These are phyloP conservation scores for Myotis findleyi DNA, from an alignment of 2,797 vertebrate species.

Conservation along the genomic window DNA sequence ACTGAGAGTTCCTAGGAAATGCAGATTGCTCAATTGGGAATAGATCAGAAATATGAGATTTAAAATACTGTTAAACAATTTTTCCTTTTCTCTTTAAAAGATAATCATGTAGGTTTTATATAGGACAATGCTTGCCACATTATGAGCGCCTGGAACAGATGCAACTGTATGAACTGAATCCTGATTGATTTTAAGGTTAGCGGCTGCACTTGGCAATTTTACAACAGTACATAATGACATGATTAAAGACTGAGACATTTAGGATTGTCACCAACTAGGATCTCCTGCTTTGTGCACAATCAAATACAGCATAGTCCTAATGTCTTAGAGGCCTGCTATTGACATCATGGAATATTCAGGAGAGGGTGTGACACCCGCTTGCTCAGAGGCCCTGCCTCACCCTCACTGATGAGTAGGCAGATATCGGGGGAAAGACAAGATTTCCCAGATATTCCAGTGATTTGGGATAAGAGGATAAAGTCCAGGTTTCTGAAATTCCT, in stretches of 20 bases:
- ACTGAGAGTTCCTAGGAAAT: neutral
- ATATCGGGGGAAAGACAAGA: neutral
- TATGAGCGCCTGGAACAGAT: neutral
- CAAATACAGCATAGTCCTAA: neutral
- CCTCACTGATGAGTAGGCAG: neutral
- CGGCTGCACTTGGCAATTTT: neutral
- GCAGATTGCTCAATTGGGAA: neutral
- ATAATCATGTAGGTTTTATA: neutral
- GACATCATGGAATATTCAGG: neutral
- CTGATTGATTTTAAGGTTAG: neutral
- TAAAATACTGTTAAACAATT: neutral
- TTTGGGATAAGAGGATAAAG: neutral
- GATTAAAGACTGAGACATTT: neutral
- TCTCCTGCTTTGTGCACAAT: neutral
- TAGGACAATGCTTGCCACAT: neutral
- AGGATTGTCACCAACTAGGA: neutral
- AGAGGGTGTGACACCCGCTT: neutral
- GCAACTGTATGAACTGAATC: neutral
- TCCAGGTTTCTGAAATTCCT: neutral
- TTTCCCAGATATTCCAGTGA: too few species aligned
- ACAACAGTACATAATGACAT: neutral
- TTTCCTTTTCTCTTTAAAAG: conserved; percentile 32
- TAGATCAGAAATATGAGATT: neutral
- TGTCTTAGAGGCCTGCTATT: neutral
- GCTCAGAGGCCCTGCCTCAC: neutral